Evolutionary conservation across 2,888 invertebrate genomes (phyloP).

Genomic region (Platycnemis pennipes): DNA sequence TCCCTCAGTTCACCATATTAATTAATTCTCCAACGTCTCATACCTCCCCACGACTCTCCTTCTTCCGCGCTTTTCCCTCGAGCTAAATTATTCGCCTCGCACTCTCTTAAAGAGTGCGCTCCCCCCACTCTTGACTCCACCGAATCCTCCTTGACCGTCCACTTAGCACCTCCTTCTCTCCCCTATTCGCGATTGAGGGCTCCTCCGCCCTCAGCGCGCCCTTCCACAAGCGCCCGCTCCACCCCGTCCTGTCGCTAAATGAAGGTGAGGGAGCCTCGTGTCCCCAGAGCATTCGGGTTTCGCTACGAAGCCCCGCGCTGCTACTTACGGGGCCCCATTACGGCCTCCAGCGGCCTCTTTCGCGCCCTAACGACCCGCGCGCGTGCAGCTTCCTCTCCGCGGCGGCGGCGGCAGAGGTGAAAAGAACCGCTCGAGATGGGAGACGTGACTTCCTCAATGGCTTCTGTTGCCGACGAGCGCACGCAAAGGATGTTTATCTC

Average conservation of each 20-base stretch:
- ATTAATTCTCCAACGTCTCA: background rate
- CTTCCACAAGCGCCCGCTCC: background rate
- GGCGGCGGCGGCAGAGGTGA: background rate
- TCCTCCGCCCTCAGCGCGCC: background rate
- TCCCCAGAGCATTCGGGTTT: too few species aligned
- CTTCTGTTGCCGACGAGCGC: background rate
- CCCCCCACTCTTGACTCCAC: background rate
- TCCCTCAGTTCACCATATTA: background rate
- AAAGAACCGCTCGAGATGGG: constrained; percentile 16
- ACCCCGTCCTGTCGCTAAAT: too few species aligned
- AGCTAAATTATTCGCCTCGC: background rate
- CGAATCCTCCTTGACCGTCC: background rate
- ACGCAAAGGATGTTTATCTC: constrained; percentile 13
- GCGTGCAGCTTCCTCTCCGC: background rate
- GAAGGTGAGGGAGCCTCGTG: too few species aligned
- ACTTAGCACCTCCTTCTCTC: background rate
- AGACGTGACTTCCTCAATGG: constrained; percentile 39
- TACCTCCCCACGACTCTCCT: background rate
- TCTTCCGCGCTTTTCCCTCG: background rate
- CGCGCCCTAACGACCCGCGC: background rate
- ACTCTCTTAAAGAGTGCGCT: background rate
- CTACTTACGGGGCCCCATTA: background rate
- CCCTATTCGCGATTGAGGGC: background rate
- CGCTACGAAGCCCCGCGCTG: background rate
- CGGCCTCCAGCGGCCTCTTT: background rate